A percentile compares a stretch with the other conserved stretches of the same genome.
phyloP scores from a whole-genome alignment of 2,113 vertebrate species.

The Choloepus hoffmanni region DNA sequence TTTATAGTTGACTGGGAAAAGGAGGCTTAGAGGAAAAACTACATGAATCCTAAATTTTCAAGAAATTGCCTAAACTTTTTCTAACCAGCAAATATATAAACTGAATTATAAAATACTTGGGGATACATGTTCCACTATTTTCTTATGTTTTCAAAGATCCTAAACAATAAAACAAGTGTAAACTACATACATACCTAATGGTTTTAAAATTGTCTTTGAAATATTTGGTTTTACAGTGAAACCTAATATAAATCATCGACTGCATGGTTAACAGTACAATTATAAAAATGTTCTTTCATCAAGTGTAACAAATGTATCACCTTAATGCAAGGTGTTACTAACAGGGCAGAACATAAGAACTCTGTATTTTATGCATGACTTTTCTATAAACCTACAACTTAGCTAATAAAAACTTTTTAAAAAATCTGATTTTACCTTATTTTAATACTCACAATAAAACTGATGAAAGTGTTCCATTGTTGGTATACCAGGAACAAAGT shows the following conservation, averaged over 20 bases:
- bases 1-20: slow-evolving; percentile 5
- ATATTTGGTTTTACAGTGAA: neutral
- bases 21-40: slow-evolving; percentile 4
- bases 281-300: too few species aligned
- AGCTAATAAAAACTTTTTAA: too few species aligned
- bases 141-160: neutral
- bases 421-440: neutral
- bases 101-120: neutral
- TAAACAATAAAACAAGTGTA: slow-evolving; percentile 10
- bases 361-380: too few species aligned
- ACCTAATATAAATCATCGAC: too few species aligned
- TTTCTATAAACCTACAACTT: too few species aligned
- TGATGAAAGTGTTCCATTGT: slow-evolving; percentile 94
- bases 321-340: too few species aligned
- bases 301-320: too few species aligned
- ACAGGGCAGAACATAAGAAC: too few species aligned
- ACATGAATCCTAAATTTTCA: neutral
- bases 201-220: neutral
- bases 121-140: neutral
- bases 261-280: too few species aligned
- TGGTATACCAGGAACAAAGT: slow-evolving; percentile 89
- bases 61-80: neutral
- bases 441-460: slow-evolving; percentile 94
- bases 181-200: neutral
- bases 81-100: slow-evolving; percentile 27